A percentile compares a stretch with the other conserved stretches of the same genome.
phyloP scores from a whole-genome alignment of 2,797 vertebrate species.

The Gallirallus australis region DNA sequence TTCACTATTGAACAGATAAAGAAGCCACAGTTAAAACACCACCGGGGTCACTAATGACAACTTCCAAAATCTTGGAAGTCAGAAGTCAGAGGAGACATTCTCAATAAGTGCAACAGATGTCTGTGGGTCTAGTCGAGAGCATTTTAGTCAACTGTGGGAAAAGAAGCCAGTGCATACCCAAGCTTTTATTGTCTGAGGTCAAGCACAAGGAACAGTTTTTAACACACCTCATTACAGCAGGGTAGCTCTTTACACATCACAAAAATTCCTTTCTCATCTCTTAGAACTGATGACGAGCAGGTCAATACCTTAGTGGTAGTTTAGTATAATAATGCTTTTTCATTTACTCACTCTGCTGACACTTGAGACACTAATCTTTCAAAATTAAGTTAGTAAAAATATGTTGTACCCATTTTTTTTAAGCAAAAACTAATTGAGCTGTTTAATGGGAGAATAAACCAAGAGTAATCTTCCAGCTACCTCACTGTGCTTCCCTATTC shows the following conservation, averaged over 20 bases:
- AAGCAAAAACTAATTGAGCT: neutral
- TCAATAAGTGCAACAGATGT: neutral
- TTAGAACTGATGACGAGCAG: slow-evolving; percentile 1
- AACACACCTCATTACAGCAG: neutral
- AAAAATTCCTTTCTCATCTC: neutral
- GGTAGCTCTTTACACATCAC: neutral
- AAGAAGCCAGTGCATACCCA: neutral
- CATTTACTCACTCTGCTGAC: neutral
- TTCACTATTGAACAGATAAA: neutral
- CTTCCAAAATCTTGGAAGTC: neutral
- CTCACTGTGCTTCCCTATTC: neutral
- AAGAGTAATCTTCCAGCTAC: neutral
- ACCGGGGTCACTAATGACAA: neutral
- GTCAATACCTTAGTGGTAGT: neutral
- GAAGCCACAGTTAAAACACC: neutral
- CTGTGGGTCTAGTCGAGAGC: neutral
- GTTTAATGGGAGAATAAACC: neutral
- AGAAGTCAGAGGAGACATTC: neutral
- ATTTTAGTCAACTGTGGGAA: neutral
- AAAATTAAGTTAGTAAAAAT: neutral
- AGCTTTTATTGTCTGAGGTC: neutral
- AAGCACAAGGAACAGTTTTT: neutral
- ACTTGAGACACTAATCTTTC: neutral
- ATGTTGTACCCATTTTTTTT: neutral
- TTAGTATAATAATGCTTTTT: neutral